A percentile compares a stretch with the other conserved stretches of the same genome.
phyloP scores from a whole-genome alignment of 2,797 vertebrate species.

The Phrynocephalus forsythii region DNA sequence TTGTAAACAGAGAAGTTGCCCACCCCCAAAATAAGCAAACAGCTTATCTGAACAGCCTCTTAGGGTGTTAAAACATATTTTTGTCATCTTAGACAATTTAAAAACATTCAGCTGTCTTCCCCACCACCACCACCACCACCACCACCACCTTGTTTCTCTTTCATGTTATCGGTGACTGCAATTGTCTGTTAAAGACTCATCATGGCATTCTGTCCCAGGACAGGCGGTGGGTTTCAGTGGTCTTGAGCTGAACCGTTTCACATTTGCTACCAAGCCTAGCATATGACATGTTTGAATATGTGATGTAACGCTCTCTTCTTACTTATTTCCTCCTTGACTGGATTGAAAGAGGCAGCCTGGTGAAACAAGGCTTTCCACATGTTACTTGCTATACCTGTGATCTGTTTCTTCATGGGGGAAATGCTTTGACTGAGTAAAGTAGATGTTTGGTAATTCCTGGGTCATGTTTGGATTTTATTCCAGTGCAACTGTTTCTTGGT shows the following conservation, averaged over 20 bases:
- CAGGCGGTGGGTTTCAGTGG: too few relatives aligned
- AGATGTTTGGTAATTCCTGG: background rate
- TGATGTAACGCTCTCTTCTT: background rate
- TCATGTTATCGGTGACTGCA: too few relatives aligned
- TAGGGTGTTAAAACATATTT: background rate
- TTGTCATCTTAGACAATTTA: too few relatives aligned
- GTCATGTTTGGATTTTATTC: background rate
- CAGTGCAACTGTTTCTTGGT: background rate
- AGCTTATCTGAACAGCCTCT: background rate
- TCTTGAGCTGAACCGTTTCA: background rate
- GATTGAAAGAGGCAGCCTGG: slow-evolving; percentile 48
- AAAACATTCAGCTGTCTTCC: too few relatives aligned
- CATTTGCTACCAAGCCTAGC: background rate
- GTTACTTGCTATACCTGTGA: slow-evolving; percentile 25
- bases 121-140: too few relatives aligned
- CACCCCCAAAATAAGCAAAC: too few relatives aligned
- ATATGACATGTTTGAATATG: too few relatives aligned
- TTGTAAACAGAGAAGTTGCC: background rate
- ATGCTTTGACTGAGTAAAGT: slow-evolving; percentile 2
- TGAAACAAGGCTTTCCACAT: background rate
- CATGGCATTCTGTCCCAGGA: too few relatives aligned
- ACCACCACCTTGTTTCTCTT: too few relatives aligned
- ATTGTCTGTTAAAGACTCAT: too few relatives aligned
- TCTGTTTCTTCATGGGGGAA: background rate
- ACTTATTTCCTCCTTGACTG: slow-evolving; percentile 20